Conservation (phyloP, 2,113 vertebrate species). For the Gallinago paraguaiae region DNA sequence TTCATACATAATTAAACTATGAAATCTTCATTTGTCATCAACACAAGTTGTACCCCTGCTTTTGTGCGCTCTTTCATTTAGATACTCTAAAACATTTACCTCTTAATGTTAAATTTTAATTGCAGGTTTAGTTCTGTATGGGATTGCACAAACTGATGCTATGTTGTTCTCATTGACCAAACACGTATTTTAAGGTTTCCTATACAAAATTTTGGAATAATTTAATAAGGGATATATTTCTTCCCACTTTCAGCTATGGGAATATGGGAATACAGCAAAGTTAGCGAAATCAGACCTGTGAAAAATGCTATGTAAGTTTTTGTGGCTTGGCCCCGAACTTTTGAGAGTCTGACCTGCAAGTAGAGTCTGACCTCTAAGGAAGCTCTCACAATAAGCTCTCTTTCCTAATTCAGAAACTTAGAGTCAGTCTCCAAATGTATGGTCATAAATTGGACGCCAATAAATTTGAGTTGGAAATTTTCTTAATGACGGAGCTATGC, state of each 20-base stretch:
- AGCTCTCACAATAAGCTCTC: background rate
- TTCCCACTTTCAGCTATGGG: slow-evolving; percentile 9
- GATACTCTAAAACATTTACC: background rate
- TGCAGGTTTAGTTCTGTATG: background rate
- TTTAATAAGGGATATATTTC: background rate
- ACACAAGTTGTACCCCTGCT: background rate
- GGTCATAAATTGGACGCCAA: background rate
- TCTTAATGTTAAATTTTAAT: slow-evolving; percentile 1
- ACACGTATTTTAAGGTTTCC: slow-evolving; percentile 30
- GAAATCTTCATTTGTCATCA: background rate
- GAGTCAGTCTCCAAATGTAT: background rate
- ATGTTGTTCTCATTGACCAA: background rate
- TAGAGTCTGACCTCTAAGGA: background rate
- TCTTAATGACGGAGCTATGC: background rate
- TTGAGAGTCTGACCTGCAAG: background rate
- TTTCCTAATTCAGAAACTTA: background rate
- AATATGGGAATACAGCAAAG: slow-evolving; percentile 9
- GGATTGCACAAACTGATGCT: background rate
- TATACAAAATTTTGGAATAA: background rate
- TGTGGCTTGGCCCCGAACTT: slow-evolving; percentile 51
- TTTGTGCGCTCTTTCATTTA: background rate
- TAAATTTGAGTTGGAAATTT: background rate
- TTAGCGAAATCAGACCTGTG: slow-evolving; percentile 42
- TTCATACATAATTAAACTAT: background rate
- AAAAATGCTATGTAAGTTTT: slow-evolving; percentile 44